Evolutionary conservation across 2,888 invertebrate species (phyloP).

Genomic region (Aleiodes leptofemur): DNA sequence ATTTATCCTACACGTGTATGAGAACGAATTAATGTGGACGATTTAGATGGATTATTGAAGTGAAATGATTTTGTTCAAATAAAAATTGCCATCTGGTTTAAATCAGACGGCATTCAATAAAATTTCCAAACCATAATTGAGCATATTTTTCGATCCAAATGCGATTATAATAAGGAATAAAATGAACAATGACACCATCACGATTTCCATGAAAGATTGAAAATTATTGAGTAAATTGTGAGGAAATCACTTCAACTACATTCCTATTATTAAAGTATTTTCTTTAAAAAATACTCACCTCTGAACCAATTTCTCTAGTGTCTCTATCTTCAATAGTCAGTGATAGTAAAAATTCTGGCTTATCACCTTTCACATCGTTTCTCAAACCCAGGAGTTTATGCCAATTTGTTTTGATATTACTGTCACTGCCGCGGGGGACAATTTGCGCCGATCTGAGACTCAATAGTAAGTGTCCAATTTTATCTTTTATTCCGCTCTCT

Average conservation of each 20-base stretch:
- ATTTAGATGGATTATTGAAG: neutral
- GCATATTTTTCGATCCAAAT: no score
- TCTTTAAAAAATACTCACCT: slow-evolving; percentile 6
- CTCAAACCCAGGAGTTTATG: slow-evolving; percentile 71
- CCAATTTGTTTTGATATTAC: slow-evolving; percentile 68
- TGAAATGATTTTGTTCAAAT: no score
- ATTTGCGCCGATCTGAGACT: slow-evolving; percentile 84
- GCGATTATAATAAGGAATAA: no score
- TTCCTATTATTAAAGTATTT: neutral
- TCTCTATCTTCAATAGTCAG: slow-evolving; percentile 68
- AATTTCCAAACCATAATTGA: no score
- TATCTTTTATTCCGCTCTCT: slow-evolving; percentile 78
- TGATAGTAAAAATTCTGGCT: slow-evolving; percentile 71
- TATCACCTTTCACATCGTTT: slow-evolving; percentile 68
- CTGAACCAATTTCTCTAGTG: slow-evolving; percentile 6
- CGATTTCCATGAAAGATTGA: no score
- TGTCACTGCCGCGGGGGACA: slow-evolving; percentile 77
- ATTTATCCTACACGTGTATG: slow-evolving; percentile 20
- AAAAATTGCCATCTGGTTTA: no score
- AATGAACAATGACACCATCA: no score
- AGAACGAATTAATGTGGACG: slow-evolving; percentile 10
- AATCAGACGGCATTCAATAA: no score
- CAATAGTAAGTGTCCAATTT: slow-evolving; percentile 83
- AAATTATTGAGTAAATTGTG: no score
- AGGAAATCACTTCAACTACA: neutral